A percentile compares a stretch with the other conserved stretches of the same genome.
Evolutionary conservation across 1,140 invertebrate genomes (phyloP).

Genomic region (Gonatopus flavifemur): DNA sequence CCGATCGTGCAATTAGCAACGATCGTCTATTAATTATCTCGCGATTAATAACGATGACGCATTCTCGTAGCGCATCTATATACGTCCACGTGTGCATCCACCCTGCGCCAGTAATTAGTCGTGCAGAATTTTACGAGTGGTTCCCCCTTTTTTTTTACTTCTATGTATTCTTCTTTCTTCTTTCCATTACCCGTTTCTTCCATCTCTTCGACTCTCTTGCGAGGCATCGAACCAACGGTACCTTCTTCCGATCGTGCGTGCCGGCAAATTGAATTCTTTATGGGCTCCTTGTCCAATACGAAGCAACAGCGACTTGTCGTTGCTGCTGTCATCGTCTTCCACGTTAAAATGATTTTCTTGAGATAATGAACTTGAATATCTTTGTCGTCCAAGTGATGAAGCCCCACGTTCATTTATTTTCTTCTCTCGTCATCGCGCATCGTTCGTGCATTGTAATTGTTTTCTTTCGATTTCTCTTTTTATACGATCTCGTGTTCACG

Average conservation of each 20-base stretch:
- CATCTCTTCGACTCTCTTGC: neutral
- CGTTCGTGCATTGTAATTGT: too few relatives aligned
- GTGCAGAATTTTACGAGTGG: conserved; percentile 34
- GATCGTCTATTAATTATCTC: conserved; percentile 35
- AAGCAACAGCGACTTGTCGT: too few relatives aligned
- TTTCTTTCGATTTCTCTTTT: too few relatives aligned
- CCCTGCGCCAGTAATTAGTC: conserved; percentile 23
- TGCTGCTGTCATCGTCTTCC: conserved; percentile 10
- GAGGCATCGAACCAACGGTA: conserved; percentile 5
- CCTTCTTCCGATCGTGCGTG: neutral
- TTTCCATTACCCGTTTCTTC: neutral
- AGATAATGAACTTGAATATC: too few relatives aligned
- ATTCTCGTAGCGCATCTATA: too few relatives aligned
- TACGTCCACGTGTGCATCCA: conserved; percentile 20
- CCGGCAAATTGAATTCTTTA: conserved; percentile 28
- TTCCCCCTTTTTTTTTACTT: neutral
- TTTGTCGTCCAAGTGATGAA: too few relatives aligned
- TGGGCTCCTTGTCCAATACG: conserved; percentile 6
- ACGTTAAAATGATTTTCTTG: conserved; percentile 8
- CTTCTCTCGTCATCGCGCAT: too few relatives aligned
- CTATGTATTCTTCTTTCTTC: neutral
- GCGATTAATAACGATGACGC: conserved; percentile 29
- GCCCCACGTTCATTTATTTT: too few relatives aligned
- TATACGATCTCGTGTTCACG: too few relatives aligned
- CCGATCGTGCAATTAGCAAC: conserved; percentile 30